Evolutionary conservation across 2,888 invertebrate species (phyloP).

Genomic region (Melanostoma mellinum): DNA sequence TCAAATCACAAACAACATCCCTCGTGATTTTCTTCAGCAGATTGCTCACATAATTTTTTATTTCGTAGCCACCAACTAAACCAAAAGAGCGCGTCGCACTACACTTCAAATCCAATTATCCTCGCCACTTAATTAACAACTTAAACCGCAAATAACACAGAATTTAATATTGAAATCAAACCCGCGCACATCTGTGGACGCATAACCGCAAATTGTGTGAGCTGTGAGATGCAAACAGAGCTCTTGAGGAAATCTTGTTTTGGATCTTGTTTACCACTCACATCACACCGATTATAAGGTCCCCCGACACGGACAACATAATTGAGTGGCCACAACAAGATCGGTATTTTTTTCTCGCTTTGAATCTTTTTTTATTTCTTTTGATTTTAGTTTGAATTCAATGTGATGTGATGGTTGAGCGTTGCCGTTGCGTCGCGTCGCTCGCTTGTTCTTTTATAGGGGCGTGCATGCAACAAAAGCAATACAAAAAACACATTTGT

Average conservation of each 20-base stretch:
- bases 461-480: conserved; percentile 49
- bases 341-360: conserved; percentile 22
- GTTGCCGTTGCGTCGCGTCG: conserved; percentile 14
- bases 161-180: conserved; percentile 72
- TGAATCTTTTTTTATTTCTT: conserved; percentile 3
- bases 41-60: too few relatives aligned
- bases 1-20: too few relatives aligned
- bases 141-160: conserved; percentile 71
- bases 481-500: conserved; percentile 11
- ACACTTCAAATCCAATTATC: conserved; percentile 62
- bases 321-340: conserved; percentile 69
- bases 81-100: conserved; percentile 34
- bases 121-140: conserved; percentile 70
- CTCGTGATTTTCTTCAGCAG: too few relatives aligned
- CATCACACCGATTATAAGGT: conserved; percentile 30
- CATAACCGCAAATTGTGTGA: conserved; percentile 61
- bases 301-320: conserved; percentile 61
- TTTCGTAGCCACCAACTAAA: too few relatives aligned
- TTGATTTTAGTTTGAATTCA: conserved; percentile 10
- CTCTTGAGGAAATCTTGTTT: background rate
- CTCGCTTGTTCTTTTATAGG: conserved; percentile 43
- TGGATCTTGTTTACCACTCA: conserved; percentile 15
- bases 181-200: conserved; percentile 63
- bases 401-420: conserved; percentile 36
- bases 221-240: conserved; percentile 60